These are phyloP conservation scores for Nomada goodeniana DNA, from an alignment of 2,888 invertebrate genomes.

Conservation along the genomic window DNA sequence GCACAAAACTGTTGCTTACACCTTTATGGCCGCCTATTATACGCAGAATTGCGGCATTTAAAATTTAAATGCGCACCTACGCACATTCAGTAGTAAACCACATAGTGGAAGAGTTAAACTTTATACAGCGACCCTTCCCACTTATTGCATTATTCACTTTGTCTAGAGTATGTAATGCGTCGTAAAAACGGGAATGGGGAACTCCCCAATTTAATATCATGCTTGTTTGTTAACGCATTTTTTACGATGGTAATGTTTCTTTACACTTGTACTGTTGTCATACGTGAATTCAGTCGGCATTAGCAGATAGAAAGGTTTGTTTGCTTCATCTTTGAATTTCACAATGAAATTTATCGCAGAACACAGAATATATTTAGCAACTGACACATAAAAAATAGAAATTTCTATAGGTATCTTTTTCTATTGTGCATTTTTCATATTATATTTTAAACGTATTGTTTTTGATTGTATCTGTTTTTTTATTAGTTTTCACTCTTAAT, in stretches of 20 bases:
- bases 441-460: too few species aligned
- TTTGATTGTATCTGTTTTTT: too few species aligned
- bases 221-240: neutral
- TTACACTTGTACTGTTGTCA: too few species aligned
- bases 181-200: too few species aligned
- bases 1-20: constrained; percentile 29
- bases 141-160: constrained; percentile 5
- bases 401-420: too few species aligned
- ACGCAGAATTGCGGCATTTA: constrained; percentile 26
- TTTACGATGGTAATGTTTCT: neutral
- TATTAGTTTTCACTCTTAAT: too few species aligned
- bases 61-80: constrained; percentile 36
- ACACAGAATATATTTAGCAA: neutral
- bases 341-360: neutral
- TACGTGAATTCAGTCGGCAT: too few species aligned
- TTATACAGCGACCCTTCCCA: neutral
- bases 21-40: constrained; percentile 17
- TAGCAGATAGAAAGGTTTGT: too few species aligned
- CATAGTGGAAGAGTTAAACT: constrained; percentile 14
- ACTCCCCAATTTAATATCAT: neutral
- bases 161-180: neutral
- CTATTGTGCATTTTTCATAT: too few species aligned
- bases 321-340: neutral
- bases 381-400: too few species aligned
- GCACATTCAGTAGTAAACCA: constrained; percentile 14